Base-by-base conservation (phyloP, 2,888 invertebrate species). In the Thera britannica region DNA sequence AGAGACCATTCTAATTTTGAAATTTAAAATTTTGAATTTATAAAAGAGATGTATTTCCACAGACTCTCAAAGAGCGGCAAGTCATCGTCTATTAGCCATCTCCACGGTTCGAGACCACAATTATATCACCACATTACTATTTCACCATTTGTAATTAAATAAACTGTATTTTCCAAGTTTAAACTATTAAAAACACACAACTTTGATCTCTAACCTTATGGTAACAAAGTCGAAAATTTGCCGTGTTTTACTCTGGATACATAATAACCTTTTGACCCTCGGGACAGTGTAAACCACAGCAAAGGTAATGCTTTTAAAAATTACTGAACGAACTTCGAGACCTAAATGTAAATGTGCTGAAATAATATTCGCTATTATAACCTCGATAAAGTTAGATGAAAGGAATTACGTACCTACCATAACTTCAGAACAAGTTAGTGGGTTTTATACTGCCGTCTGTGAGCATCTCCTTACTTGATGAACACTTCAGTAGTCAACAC, bases 251-350 rank as follows among this genome's bases (percentile, higher is more conserved):
- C 36, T 57, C 41, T 35, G 34, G 23, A 54, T 65, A 48, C 54
- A 48, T 59, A 48, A 58, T 60, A 56, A 57, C 56, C 51, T 56
- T 57, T 51, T 34, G 23, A 58, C 58, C 49, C 48, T 41, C 54
- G 7, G 57, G 61, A 34, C 54, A 54, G 41, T 38, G 60, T 57
- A 52, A 63, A 58, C 65, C 68, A 34, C 65, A 61, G 61, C 68
- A 61, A 65, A 62, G 64, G 60, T 60, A 65, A 57, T 65, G 65
- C 58, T 65, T 62, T 68, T 65, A 65, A 65, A 65, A 61, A 68
- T 65, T 49, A 62, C 48, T 65, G 48, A 65, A 49, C 60, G 51
- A 12, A 52, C 38, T 57, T 23, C 38, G 36, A 52, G 36, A 48
- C 58, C 58, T 64, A 36, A n/a, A n/a, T 55, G 46, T n/a, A 23